Evolutionary conservation across 1,140 invertebrate species (phyloP), one percentile per base, ranked within the genome.

Genomic region (Uloborus diversus): DNA sequence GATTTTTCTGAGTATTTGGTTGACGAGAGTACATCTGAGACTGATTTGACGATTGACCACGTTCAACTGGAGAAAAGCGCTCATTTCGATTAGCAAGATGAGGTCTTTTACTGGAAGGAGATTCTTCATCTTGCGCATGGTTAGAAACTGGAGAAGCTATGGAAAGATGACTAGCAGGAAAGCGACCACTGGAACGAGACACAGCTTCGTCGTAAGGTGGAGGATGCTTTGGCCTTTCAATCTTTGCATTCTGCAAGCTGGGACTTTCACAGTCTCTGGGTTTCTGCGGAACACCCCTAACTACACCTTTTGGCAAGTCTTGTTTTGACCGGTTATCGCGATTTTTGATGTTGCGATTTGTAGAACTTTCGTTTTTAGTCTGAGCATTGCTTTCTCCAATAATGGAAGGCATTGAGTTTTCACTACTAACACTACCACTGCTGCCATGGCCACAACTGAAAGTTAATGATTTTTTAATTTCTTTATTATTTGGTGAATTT

Each of bases 121-220:
- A 88, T 95, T 96, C 53, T 95, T 96, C 53, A 96, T 88, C 82
- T 92, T 91, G 37, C 96, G 89, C 70, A 96, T 89, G 87, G 95
- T 61, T 42, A 33, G 70, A 70, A 17, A 49, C 13, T 59, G 73
- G 25, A 51, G 59, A 66, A 64, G 56, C 73, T 61, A 42, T 61
- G 69, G 28, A 79, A 27, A 78, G 53, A 62, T 81, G 80, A 76
- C 71, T 81, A 78, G 71, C 20, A 5, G 71, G 64, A 65, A 78
- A 81, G 11, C 73, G 64, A 62, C 53, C 71, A 64, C 65, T 78
- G n/a, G 81, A 82, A 13, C 81, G 75, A 23, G 75, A 79, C 2
- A 82, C 76, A 13, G 82, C 78, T 49, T 80, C 79, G 9, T 82
- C 57, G 28, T 81, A 80, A 62, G 85, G 83, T 33, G 83, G 83